Evolutionary conservation across 1,140 invertebrate species (phyloP), one percentile per base, ranked within the genome.

Genomic region (Babylonia areolata): DNA sequence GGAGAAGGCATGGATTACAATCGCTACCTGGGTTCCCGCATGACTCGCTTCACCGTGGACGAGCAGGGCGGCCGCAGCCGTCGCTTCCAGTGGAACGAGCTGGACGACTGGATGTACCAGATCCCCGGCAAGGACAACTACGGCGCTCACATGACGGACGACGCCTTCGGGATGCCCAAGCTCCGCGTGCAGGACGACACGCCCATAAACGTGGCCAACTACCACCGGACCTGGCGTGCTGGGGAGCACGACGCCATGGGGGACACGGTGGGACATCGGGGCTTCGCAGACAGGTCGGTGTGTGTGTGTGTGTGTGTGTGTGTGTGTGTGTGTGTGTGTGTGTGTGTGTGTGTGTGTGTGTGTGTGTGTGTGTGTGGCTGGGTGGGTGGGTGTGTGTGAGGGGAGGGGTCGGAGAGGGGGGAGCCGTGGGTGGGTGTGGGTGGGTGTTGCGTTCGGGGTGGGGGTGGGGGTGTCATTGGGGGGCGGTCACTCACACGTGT

Each of bases 151-250:
- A 80, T 80, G 28, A 33, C 42, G 23, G 78, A 80, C 78, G 46
- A 51, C n/a, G 23, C 46, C n/a, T 33, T 54, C 40, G 78, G 78
- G 11, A 15, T 58, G 42, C 28, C 78, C 46, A 80, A 54, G 31
- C 3, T 54, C 23, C 28, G 15, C 3, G 9, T 79, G 15, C 0
- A 54, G 28, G n/a, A 80, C 28, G 42, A 51, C 78, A 54, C 28
- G 0, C 46, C 33, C 51, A 31, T 87, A 23, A 89, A 89, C 64
- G 82, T 84, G 64, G 88, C 46, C 12, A 79, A 87, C 46, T 89
- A 89, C 64, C 88, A 89, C 64, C 82, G 84, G 12, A 35, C 35
- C 35, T 85, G 64, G n/a, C 77, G 81, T n/a, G 69, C 33, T 42
- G 46, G 28, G 23, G 46, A 84, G 23, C 20, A 64, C 3, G 80